A percentile compares a stretch with the other conserved stretches of the same genome.
phyloP scores from a whole-genome alignment of 2,113 vertebrate species.

The Porphyrio hochstetteri region DNA sequence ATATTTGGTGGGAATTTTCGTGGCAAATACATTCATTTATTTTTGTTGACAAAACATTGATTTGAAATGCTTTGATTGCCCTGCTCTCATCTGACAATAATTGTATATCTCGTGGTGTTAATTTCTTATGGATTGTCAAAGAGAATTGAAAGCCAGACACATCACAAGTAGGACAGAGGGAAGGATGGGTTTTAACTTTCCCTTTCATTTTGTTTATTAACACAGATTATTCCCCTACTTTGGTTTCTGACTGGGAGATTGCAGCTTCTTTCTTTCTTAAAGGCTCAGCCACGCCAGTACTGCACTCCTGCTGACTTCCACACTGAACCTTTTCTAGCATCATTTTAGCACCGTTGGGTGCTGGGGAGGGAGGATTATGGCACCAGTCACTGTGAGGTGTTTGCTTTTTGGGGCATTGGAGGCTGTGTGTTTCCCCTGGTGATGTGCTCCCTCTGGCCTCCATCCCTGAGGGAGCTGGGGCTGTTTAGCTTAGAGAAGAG shows the following conservation, averaged over 20 bases:
- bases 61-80: conserved; percentile 57
- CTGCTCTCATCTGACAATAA: conserved; percentile 2
- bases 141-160: conserved; percentile 30
- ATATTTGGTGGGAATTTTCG: conserved; percentile 27
- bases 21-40: conserved; percentile 23
- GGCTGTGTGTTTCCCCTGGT: neutral
- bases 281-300: neutral
- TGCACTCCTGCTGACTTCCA: conserved; percentile 21
- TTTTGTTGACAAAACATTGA: conserved; percentile 50
- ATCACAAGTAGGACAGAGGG: conserved; percentile 21
- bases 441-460: neutral
- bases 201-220: conserved; percentile 57
- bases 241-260: conserved; percentile 24
- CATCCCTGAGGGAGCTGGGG: neutral
- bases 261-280: conserved; percentile 30
- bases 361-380: neutral
- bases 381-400: neutral
- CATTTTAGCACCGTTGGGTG: neutral
- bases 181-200: conserved; percentile 10
- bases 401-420: neutral
- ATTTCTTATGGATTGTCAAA: conserved; percentile 46
- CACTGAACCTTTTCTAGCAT: neutral
- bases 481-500: no score
- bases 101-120: conserved; percentile 15
- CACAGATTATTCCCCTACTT: neutral